Evolutionary conservation across 2,113 vertebrate genomes (phyloP).

Genomic region (Todiramphus chloris): DNA sequence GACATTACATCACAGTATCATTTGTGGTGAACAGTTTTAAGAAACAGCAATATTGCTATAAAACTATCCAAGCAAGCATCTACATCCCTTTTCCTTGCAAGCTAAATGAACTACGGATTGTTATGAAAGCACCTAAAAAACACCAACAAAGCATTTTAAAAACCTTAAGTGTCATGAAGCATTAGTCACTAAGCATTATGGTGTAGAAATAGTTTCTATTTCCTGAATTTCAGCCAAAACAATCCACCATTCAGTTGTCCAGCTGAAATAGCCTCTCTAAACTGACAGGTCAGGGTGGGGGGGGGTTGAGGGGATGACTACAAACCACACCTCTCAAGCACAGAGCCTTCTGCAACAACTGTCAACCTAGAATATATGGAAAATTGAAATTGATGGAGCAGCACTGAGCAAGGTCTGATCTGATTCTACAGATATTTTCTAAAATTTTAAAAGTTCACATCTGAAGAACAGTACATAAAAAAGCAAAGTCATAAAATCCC

Average conservation of each 20-base stretch:
- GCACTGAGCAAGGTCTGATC: background rate
- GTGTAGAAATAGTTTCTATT: background rate
- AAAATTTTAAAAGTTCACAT: background rate
- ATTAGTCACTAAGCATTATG: background rate
- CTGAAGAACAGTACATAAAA: background rate
- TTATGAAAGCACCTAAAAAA: background rate
- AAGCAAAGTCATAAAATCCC: background rate
- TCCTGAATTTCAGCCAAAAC: background rate
- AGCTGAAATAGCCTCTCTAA: background rate
- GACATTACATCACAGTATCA: background rate
- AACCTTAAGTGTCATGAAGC: background rate
- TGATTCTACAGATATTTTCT: background rate
- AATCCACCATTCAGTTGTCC: background rate
- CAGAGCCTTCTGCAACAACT: background rate
- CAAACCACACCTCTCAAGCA: background rate
- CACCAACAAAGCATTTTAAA: background rate
- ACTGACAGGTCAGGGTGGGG: background rate
- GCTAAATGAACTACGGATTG: background rate
- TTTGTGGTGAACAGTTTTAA: background rate
- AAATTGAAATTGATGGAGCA: background rate
- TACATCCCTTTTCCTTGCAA: background rate
- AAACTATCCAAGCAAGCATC: background rate
- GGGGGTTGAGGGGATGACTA: background rate
- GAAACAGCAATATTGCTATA: background rate
- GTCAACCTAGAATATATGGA: background rate